These are phyloP conservation scores for Epicampocera succincta DNA, from an alignment of 2,888 invertebrate genomes.

Conservation along the genomic window DNA sequence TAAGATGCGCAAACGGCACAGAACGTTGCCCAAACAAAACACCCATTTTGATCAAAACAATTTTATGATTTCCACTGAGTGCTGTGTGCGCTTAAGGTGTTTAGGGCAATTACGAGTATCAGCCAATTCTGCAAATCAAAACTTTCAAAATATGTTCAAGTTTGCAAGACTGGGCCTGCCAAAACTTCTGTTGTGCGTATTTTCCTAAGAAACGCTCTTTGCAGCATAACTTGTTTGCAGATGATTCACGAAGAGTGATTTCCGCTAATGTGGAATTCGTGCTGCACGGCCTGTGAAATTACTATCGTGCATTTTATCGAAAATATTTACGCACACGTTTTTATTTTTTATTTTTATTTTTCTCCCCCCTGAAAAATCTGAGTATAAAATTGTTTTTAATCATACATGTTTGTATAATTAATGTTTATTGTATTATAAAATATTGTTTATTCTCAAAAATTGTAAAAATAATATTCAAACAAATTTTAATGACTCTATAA, in stretches of 20 bases:
- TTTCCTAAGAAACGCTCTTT: no score
- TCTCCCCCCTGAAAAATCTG: neutral
- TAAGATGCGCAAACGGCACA: no score
- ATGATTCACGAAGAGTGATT: slow-evolving; percentile 10
- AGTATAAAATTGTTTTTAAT: slow-evolving; percentile 28
- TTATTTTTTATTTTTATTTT: slow-evolving; percentile 8
- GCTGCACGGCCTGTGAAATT: neutral
- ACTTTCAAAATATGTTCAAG: no score
- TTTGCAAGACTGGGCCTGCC: no score
- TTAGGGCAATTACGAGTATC: no score
- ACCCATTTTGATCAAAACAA: no score
- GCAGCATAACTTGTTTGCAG: no score
- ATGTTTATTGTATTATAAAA: slow-evolving; percentile 50
- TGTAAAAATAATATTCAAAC: slow-evolving; percentile 61
- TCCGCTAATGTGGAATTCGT: neutral
- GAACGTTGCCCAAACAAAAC: no score
- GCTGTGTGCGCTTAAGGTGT: no score
- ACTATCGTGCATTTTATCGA: slow-evolving; percentile 29
- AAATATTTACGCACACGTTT: slow-evolving; percentile 37
- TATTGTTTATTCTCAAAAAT: slow-evolving; percentile 66
- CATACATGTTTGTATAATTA: slow-evolving; percentile 30
- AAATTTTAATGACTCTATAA: slow-evolving; percentile 62
- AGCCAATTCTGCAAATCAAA: no score
- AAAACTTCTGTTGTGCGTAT: no score
- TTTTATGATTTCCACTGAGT: no score